These are phyloP conservation scores for Capra hircus DNA, from an alignment of 2,113 vertebrate genomes.

Conservation along the genomic window DNA sequence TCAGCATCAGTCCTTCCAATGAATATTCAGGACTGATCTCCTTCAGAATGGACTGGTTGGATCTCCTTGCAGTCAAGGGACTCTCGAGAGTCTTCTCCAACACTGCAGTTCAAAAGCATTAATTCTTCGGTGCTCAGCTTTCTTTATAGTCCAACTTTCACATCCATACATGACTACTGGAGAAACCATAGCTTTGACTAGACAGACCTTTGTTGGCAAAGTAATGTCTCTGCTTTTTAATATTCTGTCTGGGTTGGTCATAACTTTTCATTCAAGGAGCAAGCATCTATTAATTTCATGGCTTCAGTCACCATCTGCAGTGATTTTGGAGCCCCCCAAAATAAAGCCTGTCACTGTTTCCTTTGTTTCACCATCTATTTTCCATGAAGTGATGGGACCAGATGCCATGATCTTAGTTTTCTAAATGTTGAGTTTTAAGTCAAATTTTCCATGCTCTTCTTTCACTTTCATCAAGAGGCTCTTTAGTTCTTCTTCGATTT, in stretches of 20 bases:
- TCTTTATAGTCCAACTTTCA: not conserved
- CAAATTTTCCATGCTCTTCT: not conserved
- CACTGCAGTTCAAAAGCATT: not conserved
- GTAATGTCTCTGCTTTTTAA: not conserved
- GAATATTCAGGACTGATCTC: not conserved
- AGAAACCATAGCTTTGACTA: not conserved
- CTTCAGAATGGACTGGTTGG: not conserved
- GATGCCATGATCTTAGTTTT: not conserved
- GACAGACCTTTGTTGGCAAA: not conserved
- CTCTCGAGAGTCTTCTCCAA: not conserved
- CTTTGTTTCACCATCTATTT: not conserved
- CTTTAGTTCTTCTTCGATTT: not conserved
- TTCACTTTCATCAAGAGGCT: not conserved
- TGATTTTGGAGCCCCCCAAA: not conserved
- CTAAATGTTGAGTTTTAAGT: not conserved
- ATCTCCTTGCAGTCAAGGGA: not conserved
- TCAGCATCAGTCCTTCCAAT: not conserved
- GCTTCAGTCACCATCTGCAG: not conserved
- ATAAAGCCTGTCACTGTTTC: not conserved
- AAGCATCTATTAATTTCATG: not conserved
- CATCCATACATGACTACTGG: not conserved
- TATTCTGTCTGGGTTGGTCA: not conserved
- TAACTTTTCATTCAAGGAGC: not conserved
- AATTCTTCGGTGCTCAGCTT: not conserved
- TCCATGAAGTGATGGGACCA: not conserved